Conservation (phyloP, 1,140 invertebrate species). For the Pissodes strobi region DNA sequence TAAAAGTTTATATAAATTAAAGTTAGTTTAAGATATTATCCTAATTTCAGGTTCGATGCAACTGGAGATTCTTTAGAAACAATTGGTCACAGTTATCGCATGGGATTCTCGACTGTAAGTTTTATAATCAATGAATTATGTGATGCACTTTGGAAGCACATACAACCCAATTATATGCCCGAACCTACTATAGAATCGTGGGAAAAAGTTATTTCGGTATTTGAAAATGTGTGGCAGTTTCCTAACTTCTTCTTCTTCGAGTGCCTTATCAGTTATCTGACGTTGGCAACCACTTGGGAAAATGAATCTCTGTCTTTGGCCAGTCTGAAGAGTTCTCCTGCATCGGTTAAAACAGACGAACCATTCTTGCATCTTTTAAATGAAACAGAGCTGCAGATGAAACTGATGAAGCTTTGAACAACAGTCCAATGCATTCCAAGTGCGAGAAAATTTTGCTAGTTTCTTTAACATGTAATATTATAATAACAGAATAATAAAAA, state of each 20-base stretch:
- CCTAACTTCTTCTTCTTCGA: slow-evolving; percentile 51
- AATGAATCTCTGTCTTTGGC: too few relatives aligned
- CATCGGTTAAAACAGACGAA: slow-evolving; percentile 41
- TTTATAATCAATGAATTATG: slow-evolving; percentile 21
- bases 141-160: slow-evolving; percentile 1
- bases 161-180: slow-evolving; percentile 31
- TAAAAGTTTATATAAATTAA: too few relatives aligned
- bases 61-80: slow-evolving; percentile 26
- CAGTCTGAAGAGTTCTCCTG: too few relatives aligned
- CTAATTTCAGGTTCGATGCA: slow-evolving; percentile 24
- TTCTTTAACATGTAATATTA: too few relatives aligned
- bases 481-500: too few relatives aligned
- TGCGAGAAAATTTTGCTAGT: slow-evolving; percentile 22
- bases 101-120: slow-evolving; percentile 19
- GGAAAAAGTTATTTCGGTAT: slow-evolving; percentile 41
- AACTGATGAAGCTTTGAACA: slow-evolving; percentile 8
- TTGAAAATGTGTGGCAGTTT: slow-evolving; percentile 50
- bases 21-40: too few relatives aligned
- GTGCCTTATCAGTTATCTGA: too few relatives aligned
- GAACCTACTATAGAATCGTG: slow-evolving; percentile 40
- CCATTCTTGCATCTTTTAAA: slow-evolving; percentile 18
- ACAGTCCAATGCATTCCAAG: slow-evolving; percentile 18
- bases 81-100: slow-evolving; percentile 28
- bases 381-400: slow-evolving; percentile 1
- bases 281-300: too few relatives aligned